Conservation (phyloP, 2,888 invertebrate species). For the Fabriciana adippe region DNA sequence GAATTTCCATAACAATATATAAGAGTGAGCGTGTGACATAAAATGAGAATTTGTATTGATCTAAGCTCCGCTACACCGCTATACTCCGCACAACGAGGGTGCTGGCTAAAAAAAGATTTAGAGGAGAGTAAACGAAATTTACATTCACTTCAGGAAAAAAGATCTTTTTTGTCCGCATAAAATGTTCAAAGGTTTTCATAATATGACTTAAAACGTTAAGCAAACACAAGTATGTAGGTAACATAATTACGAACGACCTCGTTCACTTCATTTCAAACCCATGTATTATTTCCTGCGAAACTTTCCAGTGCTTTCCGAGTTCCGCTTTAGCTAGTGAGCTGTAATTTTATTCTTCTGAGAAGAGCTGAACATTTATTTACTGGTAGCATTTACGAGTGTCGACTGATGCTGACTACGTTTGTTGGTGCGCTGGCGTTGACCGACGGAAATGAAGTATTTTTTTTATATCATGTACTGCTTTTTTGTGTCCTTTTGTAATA, state of each 20-base stretch:
- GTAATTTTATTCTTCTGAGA: slow-evolving; percentile 8
- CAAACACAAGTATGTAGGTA: slow-evolving; percentile 10
- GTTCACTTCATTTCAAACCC: slow-evolving; percentile 14
- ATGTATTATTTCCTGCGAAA: slow-evolving; percentile 19
- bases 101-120: neutral
- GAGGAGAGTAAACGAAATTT: slow-evolving; percentile 6
- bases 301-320: slow-evolving; percentile 14
- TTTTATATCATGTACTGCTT: too few species aligned
- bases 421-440: too few species aligned
- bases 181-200: slow-evolving; percentile 10
- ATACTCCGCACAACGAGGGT: too few species aligned
- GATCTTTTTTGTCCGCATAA: slow-evolving; percentile 10
- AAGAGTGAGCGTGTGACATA: too few species aligned
- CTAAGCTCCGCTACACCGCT: too few species aligned
- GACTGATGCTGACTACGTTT: neutral
- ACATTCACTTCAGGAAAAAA: neutral
- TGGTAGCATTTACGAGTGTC: neutral
- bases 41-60: too few species aligned
- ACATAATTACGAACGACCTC: slow-evolving; percentile 19
- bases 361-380: slow-evolving; percentile 18
- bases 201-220: slow-evolving; percentile 8
- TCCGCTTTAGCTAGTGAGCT: slow-evolving; percentile 10
- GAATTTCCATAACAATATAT: too few species aligned
- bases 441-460: too few species aligned
- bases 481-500: too few species aligned